Percentiles rank a stretch among this genome's conserved stretches.
These are phyloP conservation scores for Ormyrus thymus DNA, from an alignment of 2,888 invertebrate genomes.

Conservation along the genomic window DNA sequence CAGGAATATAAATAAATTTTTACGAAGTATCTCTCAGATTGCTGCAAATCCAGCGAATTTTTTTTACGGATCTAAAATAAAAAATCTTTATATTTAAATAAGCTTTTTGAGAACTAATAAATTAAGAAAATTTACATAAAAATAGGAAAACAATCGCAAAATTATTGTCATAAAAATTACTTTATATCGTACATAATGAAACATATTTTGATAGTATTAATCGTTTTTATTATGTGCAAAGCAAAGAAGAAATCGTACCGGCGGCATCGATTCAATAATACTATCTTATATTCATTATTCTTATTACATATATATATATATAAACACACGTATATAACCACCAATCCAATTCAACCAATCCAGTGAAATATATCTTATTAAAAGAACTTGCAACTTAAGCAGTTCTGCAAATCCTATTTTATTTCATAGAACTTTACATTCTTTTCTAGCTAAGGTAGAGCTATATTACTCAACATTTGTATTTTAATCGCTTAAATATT, in stretches of 20 bases:
- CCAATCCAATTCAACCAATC: constrained; percentile 48
- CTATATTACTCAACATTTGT: constrained; percentile 42
- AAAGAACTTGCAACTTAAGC: constrained; percentile 45
- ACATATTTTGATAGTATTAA: background rate
- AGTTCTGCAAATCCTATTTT: constrained; percentile 37
- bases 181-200: background rate
- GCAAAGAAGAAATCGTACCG: constrained; percentile 61
- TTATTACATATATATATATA: constrained; percentile 55
- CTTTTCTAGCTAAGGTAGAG: constrained; percentile 49
- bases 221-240: background rate
- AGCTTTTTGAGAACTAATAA: background rate
- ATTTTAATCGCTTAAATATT: constrained; percentile 34
- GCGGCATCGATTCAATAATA: constrained; percentile 59
- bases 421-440: constrained; percentile 44
- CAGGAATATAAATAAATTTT: too few relatives aligned
- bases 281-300: constrained; percentile 68
- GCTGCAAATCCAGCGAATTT: too few relatives aligned
- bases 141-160: constrained; percentile 4
- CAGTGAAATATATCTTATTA: constrained; percentile 52
- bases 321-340: constrained; percentile 49
- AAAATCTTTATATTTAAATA: background rate
- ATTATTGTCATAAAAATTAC: constrained; percentile 11
- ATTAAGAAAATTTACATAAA: constrained; percentile 25
- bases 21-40: too few relatives aligned
- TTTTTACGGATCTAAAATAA: too few relatives aligned